Base-by-base conservation (phyloP, 2,113 vertebrate genomes). In the Cavia porcellus region DNA sequence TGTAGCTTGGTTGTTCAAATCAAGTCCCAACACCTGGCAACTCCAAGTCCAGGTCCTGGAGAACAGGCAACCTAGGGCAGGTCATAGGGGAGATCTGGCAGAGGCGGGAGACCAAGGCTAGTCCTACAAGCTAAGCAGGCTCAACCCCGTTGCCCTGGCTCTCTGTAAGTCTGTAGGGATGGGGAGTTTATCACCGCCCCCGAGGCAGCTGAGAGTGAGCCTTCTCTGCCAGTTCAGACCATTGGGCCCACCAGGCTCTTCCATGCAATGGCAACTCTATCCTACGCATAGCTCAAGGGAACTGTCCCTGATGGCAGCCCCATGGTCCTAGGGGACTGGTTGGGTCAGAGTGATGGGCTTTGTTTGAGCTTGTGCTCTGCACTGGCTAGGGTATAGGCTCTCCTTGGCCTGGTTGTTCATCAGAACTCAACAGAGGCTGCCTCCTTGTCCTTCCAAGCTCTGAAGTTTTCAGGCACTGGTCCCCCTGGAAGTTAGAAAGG, bases 321-420 rank as follows among this genome's bases (percentile, higher is more conserved):
- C 28, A 17, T 14, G 4, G 57, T 92, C 86, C 62, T 17, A 80
- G 2, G 52, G 74, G 74, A 32, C 38, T 47, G 66, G 38, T 24
- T 2, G 72, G 47, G 50, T 15, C 15, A 4, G 38, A 61, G 11
- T 1, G 3, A 68, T 2, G 19, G 92, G 52, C 57, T 50, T 64
- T 52, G 8, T 7, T 8, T 14, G 28, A 72, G 35, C 10, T 42
- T 28, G 20, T 17, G 61, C 35, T 42, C 42, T 68, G 28, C 85
- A 77, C 42, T 9, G 3, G 64, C 25, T 4, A n/a, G 3, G 5
- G 72, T 20, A 5, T 19, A 55, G 3, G 74, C 72, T 47, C 28
- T 24, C 17, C 35, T 42, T 14, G n/a, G 5, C 35, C 45, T 6
- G 2, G 28, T 4, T 0, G 1, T 30, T 64, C 30, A 61, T 55